Evolutionary conservation across 2,797 vertebrate species (phyloP).

Genomic region (Anas bahamensis): DNA sequence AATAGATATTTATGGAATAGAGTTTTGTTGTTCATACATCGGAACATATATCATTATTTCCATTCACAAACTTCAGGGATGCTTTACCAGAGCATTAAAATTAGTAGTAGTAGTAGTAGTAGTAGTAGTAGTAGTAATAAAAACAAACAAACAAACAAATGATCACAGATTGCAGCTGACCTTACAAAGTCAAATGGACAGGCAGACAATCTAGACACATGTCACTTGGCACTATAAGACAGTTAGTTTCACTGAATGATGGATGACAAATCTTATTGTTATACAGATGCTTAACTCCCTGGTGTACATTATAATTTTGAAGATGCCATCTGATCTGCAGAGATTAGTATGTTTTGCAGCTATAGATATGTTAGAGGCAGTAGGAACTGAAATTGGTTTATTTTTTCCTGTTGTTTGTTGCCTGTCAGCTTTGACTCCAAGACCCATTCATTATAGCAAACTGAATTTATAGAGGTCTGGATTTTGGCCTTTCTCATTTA

Average conservation of each 20-base stretch:
- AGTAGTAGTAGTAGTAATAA: too few species aligned
- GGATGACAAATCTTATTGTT: constrained; percentile 76
- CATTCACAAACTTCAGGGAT: background rate
- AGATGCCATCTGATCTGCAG: constrained; percentile 73
- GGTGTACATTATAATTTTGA: constrained; percentile 76
- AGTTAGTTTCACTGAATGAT: constrained; percentile 74
- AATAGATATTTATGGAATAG: constrained; percentile 37
- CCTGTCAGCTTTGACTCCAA: constrained; percentile 73
- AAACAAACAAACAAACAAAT: background rate
- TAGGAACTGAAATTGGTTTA: constrained; percentile 67
- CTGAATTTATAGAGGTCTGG: constrained; percentile 68
- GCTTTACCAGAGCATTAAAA: background rate
- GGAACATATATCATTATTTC: background rate
- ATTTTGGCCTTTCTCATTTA: constrained; percentile 56
- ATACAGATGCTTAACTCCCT: constrained; percentile 77
- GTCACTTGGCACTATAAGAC: constrained; percentile 70
- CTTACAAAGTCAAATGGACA: constrained; percentile 52
- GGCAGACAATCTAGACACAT: constrained; percentile 63
- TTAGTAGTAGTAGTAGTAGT: too few species aligned
- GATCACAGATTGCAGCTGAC: constrained; percentile 37
- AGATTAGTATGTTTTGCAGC: constrained; percentile 71
- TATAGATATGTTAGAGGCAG: constrained; percentile 45
- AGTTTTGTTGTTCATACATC: background rate
- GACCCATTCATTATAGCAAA: constrained; percentile 72
- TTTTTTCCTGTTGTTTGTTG: constrained; percentile 74